A percentile compares a stretch with the other conserved stretches of the same genome.
Conservation (phyloP, 1,140 invertebrate genomes). For the Tetramorium alpestre region DNA sequence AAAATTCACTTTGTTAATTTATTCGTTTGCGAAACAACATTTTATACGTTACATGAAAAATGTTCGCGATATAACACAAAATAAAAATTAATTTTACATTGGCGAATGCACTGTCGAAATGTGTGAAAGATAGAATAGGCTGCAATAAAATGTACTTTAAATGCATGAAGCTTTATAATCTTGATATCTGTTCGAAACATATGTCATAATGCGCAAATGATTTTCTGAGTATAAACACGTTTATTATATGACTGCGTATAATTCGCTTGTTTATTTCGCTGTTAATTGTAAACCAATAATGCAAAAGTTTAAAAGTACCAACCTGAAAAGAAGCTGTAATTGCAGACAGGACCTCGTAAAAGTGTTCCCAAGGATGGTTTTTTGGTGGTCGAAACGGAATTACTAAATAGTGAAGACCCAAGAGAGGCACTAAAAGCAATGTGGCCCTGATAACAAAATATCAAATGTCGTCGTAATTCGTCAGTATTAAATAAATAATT, state of each 20-base stretch:
- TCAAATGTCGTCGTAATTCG: background rate
- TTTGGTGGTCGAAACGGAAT: conserved; percentile 94
- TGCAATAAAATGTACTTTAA: background rate
- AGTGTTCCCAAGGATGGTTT: conserved; percentile 89
- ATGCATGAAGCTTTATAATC: background rate
- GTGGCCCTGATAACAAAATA: conserved; percentile 89
- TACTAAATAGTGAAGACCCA: conserved; percentile 94
- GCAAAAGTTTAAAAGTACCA: conserved; percentile 68
- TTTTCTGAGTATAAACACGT: background rate
- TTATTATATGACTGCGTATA: background rate
- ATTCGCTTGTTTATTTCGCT: background rate
- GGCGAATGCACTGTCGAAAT: background rate
- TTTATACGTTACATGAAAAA: background rate
- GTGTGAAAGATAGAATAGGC: background rate
- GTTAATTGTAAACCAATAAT: background rate
- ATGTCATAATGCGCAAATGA: background rate
- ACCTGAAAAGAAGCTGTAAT: conserved; percentile 96
- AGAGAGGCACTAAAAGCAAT: conserved; percentile 93
- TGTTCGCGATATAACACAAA: background rate
- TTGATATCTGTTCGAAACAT: background rate
- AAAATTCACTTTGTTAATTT: conserved; percentile 26
- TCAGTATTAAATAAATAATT: background rate
- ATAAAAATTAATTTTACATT: conserved; percentile 5
- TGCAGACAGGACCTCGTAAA: conserved; percentile 94
- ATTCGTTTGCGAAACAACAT: background rate